Percentiles rank a stretch among this genome's conserved stretches.
These are phyloP conservation scores for Acrossocheilus wenchowensis DNA, from an alignment of 2,797 vertebrate genomes.

Conservation along the genomic window DNA sequence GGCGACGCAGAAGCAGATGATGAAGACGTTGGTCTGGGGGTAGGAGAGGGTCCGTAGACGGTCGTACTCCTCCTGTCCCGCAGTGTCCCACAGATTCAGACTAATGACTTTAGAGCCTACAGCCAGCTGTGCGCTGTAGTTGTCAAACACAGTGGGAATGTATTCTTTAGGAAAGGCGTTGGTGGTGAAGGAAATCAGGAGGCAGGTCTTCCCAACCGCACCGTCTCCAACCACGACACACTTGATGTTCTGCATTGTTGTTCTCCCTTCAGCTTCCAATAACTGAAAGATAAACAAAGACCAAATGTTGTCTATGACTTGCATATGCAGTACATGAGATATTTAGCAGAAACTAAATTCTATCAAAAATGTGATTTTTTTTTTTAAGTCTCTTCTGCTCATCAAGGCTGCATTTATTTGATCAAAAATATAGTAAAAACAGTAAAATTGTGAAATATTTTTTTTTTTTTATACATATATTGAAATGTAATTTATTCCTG, in stretches of 20 bases:
- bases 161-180: constrained; percentile 88
- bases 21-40: constrained; percentile 84
- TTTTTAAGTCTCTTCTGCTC: neutral
- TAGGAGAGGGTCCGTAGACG: constrained; percentile 84
- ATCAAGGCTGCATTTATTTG: neutral
- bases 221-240: constrained; percentile 87
- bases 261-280: constrained; percentile 49
- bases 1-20: constrained; percentile 88
- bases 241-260: constrained; percentile 86
- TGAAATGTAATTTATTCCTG: neutral
- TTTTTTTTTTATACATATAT: no score
- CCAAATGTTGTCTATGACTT: neutral
- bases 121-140: constrained; percentile 85
- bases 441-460: neutral
- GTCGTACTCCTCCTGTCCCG: constrained; percentile 86
- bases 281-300: constrained; percentile 61
- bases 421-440: neutral
- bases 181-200: constrained; percentile 89
- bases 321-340: neutral
- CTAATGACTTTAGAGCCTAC: constrained; percentile 80
- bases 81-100: constrained; percentile 85
- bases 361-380: neutral
- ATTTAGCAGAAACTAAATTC: neutral
- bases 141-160: constrained; percentile 89
- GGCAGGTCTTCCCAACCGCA: constrained; percentile 87